Conservation (phyloP, 1,140 invertebrate species). For the Magallana ariakensis region DNA sequence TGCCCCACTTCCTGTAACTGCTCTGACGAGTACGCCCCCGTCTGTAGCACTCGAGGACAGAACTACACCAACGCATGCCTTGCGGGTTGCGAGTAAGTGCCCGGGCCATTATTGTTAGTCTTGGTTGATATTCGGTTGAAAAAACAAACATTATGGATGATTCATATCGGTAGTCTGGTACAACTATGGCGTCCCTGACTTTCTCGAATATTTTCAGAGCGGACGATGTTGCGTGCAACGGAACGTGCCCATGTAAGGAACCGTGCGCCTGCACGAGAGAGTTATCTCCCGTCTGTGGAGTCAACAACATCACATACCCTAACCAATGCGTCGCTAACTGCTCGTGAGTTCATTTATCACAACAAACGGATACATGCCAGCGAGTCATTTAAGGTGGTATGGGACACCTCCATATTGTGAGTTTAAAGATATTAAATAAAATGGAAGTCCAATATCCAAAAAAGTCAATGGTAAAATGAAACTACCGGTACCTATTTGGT, state of each 20-base stretch:
- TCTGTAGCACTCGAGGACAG: conserved; percentile 34
- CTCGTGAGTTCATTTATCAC: neutral
- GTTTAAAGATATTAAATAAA: too few species aligned
- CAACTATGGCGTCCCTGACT: too few species aligned
- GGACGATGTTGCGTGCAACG: neutral
- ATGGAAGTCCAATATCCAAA: too few species aligned
- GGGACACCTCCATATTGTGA: too few species aligned
- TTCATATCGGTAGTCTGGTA: too few species aligned
- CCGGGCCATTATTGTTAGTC: too few species aligned
- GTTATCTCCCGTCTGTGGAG: conserved; percentile 44
- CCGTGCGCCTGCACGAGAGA: conserved; percentile 44
- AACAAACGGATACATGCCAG: too few species aligned
- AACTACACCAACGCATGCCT: conserved; percentile 41
- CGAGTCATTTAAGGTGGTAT: too few species aligned
- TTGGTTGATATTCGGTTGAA: too few species aligned
- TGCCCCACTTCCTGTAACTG: conserved; percentile 33
- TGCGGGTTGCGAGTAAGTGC: conserved; percentile 28
- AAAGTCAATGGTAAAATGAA: too few species aligned
- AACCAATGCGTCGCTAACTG: conserved; percentile 44
- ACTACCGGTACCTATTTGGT: too few species aligned
- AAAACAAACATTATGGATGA: too few species aligned
- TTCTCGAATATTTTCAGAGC: neutral
- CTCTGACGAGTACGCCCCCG: neutral
- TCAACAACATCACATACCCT: conserved; percentile 33
- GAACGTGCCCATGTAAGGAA: conserved; percentile 41